These are phyloP conservation scores for Cyclina sinensis DNA, from an alignment of 1,140 invertebrate species.

Conservation along the genomic window DNA sequence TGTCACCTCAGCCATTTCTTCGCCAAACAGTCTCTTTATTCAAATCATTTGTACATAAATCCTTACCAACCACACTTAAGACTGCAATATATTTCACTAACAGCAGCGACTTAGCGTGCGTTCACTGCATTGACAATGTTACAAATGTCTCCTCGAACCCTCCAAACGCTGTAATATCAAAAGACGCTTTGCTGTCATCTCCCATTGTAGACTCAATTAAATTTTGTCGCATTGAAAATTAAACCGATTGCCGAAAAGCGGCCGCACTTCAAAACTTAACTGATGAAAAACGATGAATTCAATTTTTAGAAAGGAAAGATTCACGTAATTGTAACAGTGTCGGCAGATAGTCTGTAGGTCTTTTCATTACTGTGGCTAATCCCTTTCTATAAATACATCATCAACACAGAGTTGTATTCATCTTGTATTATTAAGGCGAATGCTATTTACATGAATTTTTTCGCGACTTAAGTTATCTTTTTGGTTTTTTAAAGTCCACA, in stretches of 20 bases:
- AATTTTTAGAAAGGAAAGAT: constrained; percentile 43
- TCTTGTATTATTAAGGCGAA: background rate
- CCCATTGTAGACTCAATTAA: constrained; percentile 65
- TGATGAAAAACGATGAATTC: constrained; percentile 57
- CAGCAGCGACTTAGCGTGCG: background rate
- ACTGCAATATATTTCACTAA: constrained; percentile 54
- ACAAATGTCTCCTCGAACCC: constrained; percentile 17
- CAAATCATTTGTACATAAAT: constrained; percentile 64
- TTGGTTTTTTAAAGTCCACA: background rate
- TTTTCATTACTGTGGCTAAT: constrained; percentile 72
- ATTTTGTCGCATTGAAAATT: constrained; percentile 63
- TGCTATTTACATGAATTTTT: constrained; percentile 24
- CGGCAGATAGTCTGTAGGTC: constrained; percentile 78
- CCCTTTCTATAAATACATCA: constrained; percentile 76
- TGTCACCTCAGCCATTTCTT: constrained; percentile 50
- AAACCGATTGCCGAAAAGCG: constrained; percentile 61
- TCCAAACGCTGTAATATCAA: constrained; percentile 41
- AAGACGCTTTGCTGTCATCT: background rate
- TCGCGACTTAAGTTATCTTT: too few species aligned
- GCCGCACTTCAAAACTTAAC: constrained; percentile 49
- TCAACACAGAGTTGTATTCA: constrained; percentile 73
- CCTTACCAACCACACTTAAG: constrained; percentile 31
- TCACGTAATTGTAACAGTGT: constrained; percentile 72
- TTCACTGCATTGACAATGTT: constrained; percentile 6
- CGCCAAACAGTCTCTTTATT: constrained; percentile 17